phyloP scores from a whole-genome alignment of 2,113 vertebrate genomes.

The Synodontis membranacea region DNA sequence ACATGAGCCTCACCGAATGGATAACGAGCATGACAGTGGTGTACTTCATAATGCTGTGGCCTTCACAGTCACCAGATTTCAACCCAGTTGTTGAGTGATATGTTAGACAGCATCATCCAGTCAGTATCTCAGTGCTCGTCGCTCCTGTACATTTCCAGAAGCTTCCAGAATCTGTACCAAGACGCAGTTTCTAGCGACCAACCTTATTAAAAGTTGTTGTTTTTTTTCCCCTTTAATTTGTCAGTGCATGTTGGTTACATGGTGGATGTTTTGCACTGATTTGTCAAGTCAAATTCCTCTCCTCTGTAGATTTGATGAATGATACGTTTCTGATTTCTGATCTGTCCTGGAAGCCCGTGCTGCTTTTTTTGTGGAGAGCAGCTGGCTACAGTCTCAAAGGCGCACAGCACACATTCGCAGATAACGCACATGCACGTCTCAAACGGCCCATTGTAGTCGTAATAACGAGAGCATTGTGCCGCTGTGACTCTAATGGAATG shows the following conservation, averaged over 20 bases:
- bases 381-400: slow-evolving; percentile 68
- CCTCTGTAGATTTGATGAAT: neutral
- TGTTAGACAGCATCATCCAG: neutral
- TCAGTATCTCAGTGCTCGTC: neutral
- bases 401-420: slow-evolving; percentile 45
- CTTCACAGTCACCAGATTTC: neutral
- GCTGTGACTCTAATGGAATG: slow-evolving; percentile 37
- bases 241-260: neutral
- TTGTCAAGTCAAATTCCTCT: neutral
- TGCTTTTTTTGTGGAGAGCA: slow-evolving; percentile 67
- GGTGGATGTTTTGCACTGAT: neutral
- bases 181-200: neutral
- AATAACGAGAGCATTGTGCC: slow-evolving; percentile 62
- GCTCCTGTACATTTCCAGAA: neutral
- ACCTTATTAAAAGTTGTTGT: neutral
- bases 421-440: slow-evolving; percentile 47
- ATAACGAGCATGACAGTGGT: neutral
- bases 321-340: neutral
- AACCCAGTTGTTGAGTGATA: neutral
- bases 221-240: neutral
- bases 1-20: neutral
- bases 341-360: slow-evolving; percentile 60
- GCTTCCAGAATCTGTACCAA: neutral
- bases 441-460: slow-evolving; percentile 62
- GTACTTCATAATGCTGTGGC: neutral